Base-by-base conservation (phyloP, 1,140 invertebrate genomes). In the Stenopsyche tienmushanensis region DNA sequence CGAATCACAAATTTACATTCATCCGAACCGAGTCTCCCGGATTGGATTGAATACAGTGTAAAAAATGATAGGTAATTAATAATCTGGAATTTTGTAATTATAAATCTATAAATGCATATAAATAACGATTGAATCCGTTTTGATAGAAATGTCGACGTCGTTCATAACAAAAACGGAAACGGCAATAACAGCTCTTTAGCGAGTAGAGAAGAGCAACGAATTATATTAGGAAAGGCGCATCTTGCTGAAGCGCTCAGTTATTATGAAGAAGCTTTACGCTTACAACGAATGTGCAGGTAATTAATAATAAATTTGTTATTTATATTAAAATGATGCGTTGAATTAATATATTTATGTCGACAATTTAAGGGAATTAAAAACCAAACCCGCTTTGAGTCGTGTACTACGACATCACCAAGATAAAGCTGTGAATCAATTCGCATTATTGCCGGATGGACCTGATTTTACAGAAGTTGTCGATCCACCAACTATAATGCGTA, bases 251-350 rank as follows among this genome's bases (percentile, higher is more conserved):
- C 94, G 0, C 77, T 94, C 21, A 84, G 91, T 18, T 77, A 89
- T 34, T 92, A 94, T 73, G 94, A 97, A 73, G 94, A 97, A 76
- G 89, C 91, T 25, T 84, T 94, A 68, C 81, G 94, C 47, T 76
- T 94, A 49, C 92, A 95, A 71, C 82, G 94, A 65, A 93, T 97
- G 88, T 96, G 94, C 74, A 78, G 83, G 72, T 83, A 45, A 8
- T 9, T 45, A 45, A 8, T 17, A 45, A 34, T 8, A 57, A 8
- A 39, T n/a, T 3, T 10, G 39, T 13, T 21, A 24, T 8, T 45
- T 8, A 8, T 17, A 45, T 18, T n/a, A 45, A 5, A 9, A 45
- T 9, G 5, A 18, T 45, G 9, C 5, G 17, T 45, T 17, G 5
- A 45, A 45, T 45, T 45, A 45, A 18, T 5, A 34, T 34, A 34